Evolutionary conservation across 2,888 invertebrate species (phyloP), one percentile per base, ranked within the genome.

Genomic region (Crossocerus cetratus): DNA sequence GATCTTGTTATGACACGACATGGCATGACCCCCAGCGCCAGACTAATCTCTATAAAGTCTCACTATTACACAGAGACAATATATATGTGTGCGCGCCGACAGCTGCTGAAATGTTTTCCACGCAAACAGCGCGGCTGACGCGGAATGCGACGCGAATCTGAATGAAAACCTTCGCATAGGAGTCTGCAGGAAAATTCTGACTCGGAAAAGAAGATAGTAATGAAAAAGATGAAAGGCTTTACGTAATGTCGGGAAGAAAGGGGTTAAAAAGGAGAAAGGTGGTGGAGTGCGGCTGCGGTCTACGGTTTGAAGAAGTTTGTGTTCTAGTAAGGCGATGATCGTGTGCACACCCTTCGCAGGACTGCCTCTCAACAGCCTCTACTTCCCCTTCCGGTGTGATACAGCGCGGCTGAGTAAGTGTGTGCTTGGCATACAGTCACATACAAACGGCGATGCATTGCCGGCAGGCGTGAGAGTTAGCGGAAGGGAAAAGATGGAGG

Each of bases 401-500:
- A 44, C 60, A 20, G 21, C 23, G 20, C 55, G 55, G 16, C 16
- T 16, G 55, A 53, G 32, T 58, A 67, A 67, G 61, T 67, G 44
- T 23, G 67, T 23, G 55, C 54, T 56, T 14, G 55, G 67, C 45
- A 54, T 42, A 49, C 21, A 18, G 53, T 53, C 58, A 49, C 65
- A 53, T 53, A 54, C 23, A 43, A 58, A 23, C 53, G 32, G n/a
- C 53, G 42, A 14, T 53, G n/a, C 20, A 23, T n/a, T 16, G 62
- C 20, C 62, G 62, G 45, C 43, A 22, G 60, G 22, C 21, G 18
- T 1, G 32, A 54, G 20, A 43, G 42, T 43, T 69, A 56, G 49
- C 22, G 65, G 59, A 59, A 64, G 73, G 54, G 57, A 74, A 53
- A 65, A 23, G 65, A 69, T 23, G 32, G 21, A 65, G 55, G 56